Evolutionary conservation across 2,888 invertebrate genomes (phyloP).

Genomic region (Andrena camellia): DNA sequence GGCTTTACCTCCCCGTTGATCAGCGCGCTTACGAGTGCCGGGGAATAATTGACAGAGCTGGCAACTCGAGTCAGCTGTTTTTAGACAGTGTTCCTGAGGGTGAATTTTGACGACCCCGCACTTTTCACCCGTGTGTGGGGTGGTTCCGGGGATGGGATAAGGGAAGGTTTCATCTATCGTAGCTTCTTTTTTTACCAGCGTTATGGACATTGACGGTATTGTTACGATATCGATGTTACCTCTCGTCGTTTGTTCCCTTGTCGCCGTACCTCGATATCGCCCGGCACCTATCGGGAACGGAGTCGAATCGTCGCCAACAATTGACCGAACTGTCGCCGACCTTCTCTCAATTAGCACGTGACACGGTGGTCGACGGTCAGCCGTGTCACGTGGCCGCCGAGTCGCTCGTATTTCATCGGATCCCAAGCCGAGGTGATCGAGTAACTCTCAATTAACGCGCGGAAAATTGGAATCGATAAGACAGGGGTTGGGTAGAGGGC

Average conservation of each 20-base stretch:
- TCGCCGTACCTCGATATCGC: too few species aligned
- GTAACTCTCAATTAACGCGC: constrained; percentile 33
- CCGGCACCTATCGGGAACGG: too few species aligned
- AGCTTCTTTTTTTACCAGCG: too few species aligned
- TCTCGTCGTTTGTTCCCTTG: too few species aligned
- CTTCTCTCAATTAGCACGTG: constrained; percentile 7
- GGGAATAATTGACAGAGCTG: constrained; percentile 73
- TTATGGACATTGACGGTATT: too few species aligned
- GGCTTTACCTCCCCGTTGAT: constrained; percentile 54
- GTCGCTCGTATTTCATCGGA: background rate
- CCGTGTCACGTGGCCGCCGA: background rate
- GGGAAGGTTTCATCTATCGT: too few species aligned
- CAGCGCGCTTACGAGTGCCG: constrained; percentile 73
- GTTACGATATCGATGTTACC: too few species aligned
- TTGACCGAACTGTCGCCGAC: background rate
- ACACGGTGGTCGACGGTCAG: background rate
- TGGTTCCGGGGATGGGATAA: too few species aligned
- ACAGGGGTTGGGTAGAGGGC: background rate
- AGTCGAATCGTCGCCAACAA: background rate
- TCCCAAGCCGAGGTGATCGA: background rate
- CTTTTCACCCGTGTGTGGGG: background rate
- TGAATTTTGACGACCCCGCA: constrained; percentile 5
- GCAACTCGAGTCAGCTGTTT: constrained; percentile 28
- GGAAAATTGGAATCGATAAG: constrained; percentile 43
- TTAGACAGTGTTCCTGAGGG: background rate